Conservation (phyloP, 2,888 invertebrate species). For the Nephrotoma flavescens region DNA sequence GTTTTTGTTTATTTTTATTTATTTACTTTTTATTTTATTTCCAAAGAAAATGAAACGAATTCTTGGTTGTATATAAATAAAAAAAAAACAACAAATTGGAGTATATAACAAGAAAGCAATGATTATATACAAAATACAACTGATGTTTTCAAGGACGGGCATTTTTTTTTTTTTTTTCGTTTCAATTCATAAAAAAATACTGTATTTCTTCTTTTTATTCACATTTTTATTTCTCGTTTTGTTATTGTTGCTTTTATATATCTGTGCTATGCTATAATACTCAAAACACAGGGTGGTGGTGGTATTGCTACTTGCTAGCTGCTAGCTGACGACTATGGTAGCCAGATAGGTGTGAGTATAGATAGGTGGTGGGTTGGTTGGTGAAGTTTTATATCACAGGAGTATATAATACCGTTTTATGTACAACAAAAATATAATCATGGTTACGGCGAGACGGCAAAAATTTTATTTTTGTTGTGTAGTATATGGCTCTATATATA, state of each 20-base stretch:
- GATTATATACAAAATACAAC: slow-evolving; percentile 3
- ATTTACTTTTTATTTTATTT: background rate
- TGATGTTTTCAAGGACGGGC: slow-evolving; percentile 4
- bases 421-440: background rate
- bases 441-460: background rate
- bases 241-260: background rate
- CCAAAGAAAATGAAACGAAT: background rate
- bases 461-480: background rate
- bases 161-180: background rate
- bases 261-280: background rate
- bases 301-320: no score
- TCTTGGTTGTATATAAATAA: background rate
- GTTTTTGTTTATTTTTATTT: background rate
- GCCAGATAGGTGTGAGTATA: background rate
- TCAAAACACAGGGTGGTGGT: background rate
- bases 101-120: slow-evolving; percentile 1
- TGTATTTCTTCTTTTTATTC: background rate
- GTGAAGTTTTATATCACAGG: background rate
- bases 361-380: background rate
- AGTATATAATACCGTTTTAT: background rate
- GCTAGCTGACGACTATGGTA: background rate
- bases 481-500: background rate
- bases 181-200: slow-evolving; percentile 3
- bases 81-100: background rate
- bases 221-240: background rate